phyloP scores from a whole-genome alignment of 2,888 invertebrate genomes.

The Hypercompe scribonia region DNA sequence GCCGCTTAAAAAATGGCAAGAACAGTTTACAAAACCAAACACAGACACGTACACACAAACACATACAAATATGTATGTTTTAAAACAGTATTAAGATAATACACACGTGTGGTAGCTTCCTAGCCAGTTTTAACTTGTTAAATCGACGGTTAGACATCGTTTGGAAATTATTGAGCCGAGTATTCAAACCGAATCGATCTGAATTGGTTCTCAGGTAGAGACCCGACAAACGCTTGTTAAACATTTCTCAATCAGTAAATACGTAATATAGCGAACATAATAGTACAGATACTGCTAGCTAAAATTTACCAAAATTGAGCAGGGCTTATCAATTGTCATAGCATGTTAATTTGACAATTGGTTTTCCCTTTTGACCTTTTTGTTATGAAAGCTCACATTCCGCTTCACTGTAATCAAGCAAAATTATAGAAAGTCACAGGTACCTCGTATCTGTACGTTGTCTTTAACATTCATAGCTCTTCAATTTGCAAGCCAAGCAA shows the following conservation, averaged over 20 bases:
- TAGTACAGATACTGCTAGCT: conserved; percentile 14
- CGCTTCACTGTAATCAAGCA: neutral
- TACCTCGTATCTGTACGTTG: too few species aligned
- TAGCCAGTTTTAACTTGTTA: conserved; percentile 30
- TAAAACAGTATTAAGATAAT: neutral
- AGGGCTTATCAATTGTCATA: neutral
- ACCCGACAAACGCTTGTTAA: conserved; percentile 23
- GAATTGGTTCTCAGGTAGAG: conserved; percentile 29
- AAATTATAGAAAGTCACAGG: too few species aligned
- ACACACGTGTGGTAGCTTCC: conserved; percentile 14
- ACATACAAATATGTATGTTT: neutral
- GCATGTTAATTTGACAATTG: neutral
- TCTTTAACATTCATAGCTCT: too few species aligned
- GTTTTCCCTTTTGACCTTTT: neutral
- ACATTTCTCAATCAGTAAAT: conserved; percentile 25
- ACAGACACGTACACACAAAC: neutral
- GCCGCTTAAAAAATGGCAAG: neutral
- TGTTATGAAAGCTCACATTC: neutral
- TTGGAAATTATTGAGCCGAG: conserved; percentile 39
- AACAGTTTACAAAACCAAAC: neutral
- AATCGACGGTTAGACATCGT: conserved; percentile 42
- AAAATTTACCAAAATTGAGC: neutral
- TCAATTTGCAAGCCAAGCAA: too few species aligned
- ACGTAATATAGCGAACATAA: conserved; percentile 7
- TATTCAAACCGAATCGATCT: conserved; percentile 28